Conservation (phyloP, 2,888 invertebrate species). For the Papilio elwesi region DNA sequence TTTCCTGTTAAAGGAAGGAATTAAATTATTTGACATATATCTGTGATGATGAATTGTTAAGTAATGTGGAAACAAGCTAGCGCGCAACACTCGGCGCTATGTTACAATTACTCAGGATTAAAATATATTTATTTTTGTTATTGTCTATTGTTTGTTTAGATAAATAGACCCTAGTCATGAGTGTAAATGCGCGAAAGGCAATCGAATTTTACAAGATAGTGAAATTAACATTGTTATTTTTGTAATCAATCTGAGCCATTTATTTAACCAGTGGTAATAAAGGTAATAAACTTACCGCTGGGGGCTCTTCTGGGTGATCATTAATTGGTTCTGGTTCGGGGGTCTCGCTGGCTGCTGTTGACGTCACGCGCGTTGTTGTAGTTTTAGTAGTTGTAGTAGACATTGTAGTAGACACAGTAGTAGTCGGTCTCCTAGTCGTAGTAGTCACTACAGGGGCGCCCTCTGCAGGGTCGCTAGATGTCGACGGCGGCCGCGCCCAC, state of each 20-base stretch:
- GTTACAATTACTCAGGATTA: no score
- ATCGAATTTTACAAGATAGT: no score
- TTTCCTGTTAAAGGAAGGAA: conserved; percentile 60
- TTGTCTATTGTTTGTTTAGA: no score
- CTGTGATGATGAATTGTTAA: background rate
- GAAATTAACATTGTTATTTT: no score
- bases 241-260: no score
- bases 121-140: no score
- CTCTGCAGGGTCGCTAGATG: conserved; percentile 83
- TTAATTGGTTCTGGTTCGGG: conserved; percentile 46
- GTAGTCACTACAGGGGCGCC: conserved; percentile 64
- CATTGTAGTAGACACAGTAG: conserved; percentile 49
- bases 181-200: no score
- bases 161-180: no score
- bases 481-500: conserved; percentile 92
- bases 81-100: no score
- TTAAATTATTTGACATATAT: background rate
- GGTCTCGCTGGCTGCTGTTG: conserved; percentile 34
- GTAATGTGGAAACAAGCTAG: background rate
- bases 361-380: conserved; percentile 44
- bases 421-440: conserved; percentile 51
- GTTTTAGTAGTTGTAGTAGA: conserved; percentile 51
- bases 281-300: conserved; percentile 37
- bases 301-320: conserved; percentile 47
- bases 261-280: no score